These are phyloP conservation scores for Thyatira batis DNA, from an alignment of 2,888 invertebrate genomes.

Conservation along the genomic window DNA sequence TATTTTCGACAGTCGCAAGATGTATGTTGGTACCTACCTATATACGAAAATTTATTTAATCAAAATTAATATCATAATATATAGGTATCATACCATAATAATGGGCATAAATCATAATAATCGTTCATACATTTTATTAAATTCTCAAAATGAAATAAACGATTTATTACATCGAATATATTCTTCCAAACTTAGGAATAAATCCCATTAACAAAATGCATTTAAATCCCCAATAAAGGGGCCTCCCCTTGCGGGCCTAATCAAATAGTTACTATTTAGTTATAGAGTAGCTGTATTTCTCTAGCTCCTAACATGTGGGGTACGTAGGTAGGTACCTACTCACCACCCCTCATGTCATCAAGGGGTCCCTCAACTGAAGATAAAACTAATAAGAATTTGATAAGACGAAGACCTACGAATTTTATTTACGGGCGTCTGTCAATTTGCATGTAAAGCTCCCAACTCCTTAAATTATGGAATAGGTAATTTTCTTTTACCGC, in stretches of 20 bases:
- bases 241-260: conserved; percentile 52
- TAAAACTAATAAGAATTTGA: conserved; percentile 75
- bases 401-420: conserved; percentile 41
- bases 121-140: conserved; percentile 25
- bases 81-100: too few relatives aligned
- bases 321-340: too few relatives aligned
- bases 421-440: not conserved
- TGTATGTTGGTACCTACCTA: too few relatives aligned
- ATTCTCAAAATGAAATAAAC: conserved; percentile 23
- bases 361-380: conserved; percentile 41
- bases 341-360: conserved; percentile 53
- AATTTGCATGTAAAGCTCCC: not conserved
- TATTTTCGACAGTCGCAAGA: too few relatives aligned
- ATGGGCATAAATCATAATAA: conserved; percentile 13
- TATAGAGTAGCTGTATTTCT: conserved; percentile 53
- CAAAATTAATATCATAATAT: too few relatives aligned
- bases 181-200: conserved; percentile 52
- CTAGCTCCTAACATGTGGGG: conserved; percentile 35
- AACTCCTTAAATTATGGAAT: not conserved
- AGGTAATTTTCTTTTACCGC: not conserved
- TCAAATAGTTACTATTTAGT: conserved; percentile 75
- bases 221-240: conserved; percentile 54
- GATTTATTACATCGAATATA: conserved; percentile 42
- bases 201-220: conserved; percentile 69
- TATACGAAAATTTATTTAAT: too few relatives aligned